A percentile compares a stretch with the other conserved stretches of the same genome.
These are phyloP conservation scores for Drosophila tanythrix DNA, from an alignment of 2,888 invertebrate genomes.

Conservation along the genomic window DNA sequence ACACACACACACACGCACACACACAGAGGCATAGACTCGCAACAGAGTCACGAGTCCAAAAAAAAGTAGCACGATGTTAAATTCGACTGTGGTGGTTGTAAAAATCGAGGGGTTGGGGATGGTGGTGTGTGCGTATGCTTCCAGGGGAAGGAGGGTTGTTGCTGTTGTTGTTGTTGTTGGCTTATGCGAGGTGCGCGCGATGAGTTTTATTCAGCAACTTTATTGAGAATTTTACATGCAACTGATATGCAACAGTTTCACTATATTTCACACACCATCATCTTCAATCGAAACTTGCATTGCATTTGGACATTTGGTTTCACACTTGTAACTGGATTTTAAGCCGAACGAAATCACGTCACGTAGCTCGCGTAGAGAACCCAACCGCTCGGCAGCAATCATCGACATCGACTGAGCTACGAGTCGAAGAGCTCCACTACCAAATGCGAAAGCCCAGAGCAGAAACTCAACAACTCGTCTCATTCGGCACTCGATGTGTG, in stretches of 20 bases:
- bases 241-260: constrained; percentile 33
- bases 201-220: constrained; percentile 44
- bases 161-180: neutral
- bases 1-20: constrained; percentile 14
- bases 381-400: constrained; percentile 84
- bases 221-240: constrained; percentile 33
- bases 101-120: constrained; percentile 1
- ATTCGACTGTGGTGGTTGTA: constrained; percentile 12
- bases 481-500: constrained; percentile 15
- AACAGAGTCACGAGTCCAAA: constrained; percentile 28
- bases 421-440: constrained; percentile 40
- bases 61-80: constrained; percentile 26
- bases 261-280: constrained; percentile 30
- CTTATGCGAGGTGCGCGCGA: constrained; percentile 55
- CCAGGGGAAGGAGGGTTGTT: neutral
- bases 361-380: constrained; percentile 56
- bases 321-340: constrained; percentile 46
- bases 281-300: constrained; percentile 36
- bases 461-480: constrained; percentile 24
- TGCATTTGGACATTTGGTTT: constrained; percentile 31
- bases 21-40: constrained; percentile 16
- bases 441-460: constrained; percentile 43
- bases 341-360: constrained; percentile 46
- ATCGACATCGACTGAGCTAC: constrained; percentile 83
- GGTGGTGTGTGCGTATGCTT: constrained; percentile 23